Percentiles rank a stretch among this genome's conserved stretches.
Evolutionary conservation across 2,888 invertebrate genomes (phyloP).

Genomic region (Pyrgus malvae): DNA sequence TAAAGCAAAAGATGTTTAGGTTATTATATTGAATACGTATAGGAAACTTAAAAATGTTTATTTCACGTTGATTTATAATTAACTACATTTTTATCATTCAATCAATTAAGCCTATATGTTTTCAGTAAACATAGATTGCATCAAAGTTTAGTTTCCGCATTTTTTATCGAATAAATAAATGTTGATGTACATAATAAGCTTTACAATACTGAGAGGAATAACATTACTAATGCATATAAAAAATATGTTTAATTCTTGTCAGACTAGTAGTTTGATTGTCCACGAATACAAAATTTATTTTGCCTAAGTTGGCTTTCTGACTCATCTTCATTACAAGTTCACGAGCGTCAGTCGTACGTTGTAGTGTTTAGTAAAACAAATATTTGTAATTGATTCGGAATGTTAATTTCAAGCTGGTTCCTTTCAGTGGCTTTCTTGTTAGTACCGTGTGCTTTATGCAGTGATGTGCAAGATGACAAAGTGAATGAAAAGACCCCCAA

Average conservation of each 20-base stretch:
- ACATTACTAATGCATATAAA: constrained; percentile 30
- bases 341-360: constrained; percentile 54
- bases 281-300: constrained; percentile 47
- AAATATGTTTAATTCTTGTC: constrained; percentile 51
- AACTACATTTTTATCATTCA: too few relatives aligned
- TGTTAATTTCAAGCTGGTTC: constrained; percentile 36
- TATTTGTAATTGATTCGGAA: constrained; percentile 35
- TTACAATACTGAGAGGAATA: constrained; percentile 38
- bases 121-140: not conserved
- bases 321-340: constrained; percentile 58
- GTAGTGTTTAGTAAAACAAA: constrained; percentile 38
- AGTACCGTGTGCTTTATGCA: constrained; percentile 35
- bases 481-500: constrained; percentile 29
- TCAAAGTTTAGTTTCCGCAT: constrained; percentile 12
- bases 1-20: too few relatives aligned
- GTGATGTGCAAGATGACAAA: not conserved
- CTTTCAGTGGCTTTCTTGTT: constrained; percentile 32
- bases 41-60: too few relatives aligned
- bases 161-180: constrained; percentile 34
- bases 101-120: too few relatives aligned
- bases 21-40: too few relatives aligned
- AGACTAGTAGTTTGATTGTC: constrained; percentile 59
- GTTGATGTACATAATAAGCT: constrained; percentile 48
- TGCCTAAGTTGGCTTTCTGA: constrained; percentile 45
- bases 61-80: too few relatives aligned